phyloP scores from a whole-genome alignment of 2,888 invertebrate genomes.

The Crioceris asparagi region DNA sequence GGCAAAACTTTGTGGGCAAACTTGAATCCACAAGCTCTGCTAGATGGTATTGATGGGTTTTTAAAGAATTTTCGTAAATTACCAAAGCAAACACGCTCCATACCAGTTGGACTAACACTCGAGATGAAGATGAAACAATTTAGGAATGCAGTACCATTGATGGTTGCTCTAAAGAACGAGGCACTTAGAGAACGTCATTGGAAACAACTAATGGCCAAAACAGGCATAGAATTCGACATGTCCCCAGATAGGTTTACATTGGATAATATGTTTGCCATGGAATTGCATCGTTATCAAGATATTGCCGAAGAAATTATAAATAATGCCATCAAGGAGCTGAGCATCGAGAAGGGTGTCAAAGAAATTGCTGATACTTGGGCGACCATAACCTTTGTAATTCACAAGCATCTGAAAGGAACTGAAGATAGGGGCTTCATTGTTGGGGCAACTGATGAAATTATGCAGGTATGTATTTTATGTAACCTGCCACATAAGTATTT shows the following conservation, averaged over 20 bases:
- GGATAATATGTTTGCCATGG: constrained; percentile 89
- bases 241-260: constrained; percentile 74
- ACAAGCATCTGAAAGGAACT: constrained; percentile 57
- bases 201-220: constrained; percentile 79
- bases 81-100: constrained; percentile 49
- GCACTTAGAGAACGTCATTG: constrained; percentile 85
- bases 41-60: constrained; percentile 79
- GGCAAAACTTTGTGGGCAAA: constrained; percentile 81
- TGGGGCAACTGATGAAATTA: constrained; percentile 74
- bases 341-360: constrained; percentile 81
- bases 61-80: constrained; percentile 68
- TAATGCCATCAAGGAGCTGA: constrained; percentile 79
- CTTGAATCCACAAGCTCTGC: constrained; percentile 69
- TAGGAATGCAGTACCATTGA: constrained; percentile 74
- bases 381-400: constrained; percentile 50
- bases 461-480: no score
- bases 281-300: constrained; percentile 69
- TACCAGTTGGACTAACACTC: constrained; percentile 55
- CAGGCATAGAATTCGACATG: constrained; percentile 77
- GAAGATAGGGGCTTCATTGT: constrained; percentile 59
- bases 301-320: constrained; percentile 79
- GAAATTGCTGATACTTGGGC: constrained; percentile 72
- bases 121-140: constrained; percentile 84
- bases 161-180: constrained; percentile 85
- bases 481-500: no score